A percentile compares a stretch with the other conserved stretches of the same genome.
Conservation (phyloP, 2,113 vertebrate genomes). For the Limnothrissa miodon region DNA sequence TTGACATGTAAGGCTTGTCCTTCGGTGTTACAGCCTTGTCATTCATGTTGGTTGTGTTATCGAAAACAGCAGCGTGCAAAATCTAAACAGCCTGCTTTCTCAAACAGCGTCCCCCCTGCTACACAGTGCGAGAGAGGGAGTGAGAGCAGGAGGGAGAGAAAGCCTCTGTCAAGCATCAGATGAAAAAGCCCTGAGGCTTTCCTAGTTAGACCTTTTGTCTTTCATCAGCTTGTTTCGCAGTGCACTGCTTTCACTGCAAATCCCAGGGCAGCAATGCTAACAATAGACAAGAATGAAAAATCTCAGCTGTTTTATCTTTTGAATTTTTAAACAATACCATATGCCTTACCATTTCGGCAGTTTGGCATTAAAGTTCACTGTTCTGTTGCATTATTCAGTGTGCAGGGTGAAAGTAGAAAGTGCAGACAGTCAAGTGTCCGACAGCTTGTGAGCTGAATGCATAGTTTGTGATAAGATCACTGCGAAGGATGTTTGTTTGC, state of each 20-base stretch:
- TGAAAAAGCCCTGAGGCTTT: constrained; percentile 3
- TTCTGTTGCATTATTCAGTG: constrained; percentile 10
- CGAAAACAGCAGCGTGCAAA: neutral
- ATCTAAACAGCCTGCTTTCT: neutral
- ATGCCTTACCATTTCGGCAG: neutral
- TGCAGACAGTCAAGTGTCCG: constrained; percentile 4
- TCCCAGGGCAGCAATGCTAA: constrained; percentile 34
- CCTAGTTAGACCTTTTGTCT: constrained; percentile 20
- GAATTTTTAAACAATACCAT: constrained; percentile 14
- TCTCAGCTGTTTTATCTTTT: constrained; percentile 17
- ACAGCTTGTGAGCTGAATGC: neutral
- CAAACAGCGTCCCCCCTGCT: neutral
- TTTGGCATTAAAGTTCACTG: neutral
- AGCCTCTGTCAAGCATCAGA: neutral
- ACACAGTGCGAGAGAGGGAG: neutral
- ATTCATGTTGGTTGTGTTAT: neutral
- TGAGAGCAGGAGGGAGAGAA: neutral
- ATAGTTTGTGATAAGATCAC: neutral
- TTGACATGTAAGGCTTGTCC: neutral
- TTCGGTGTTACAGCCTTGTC: neutral
- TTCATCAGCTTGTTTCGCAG: constrained; percentile 34
- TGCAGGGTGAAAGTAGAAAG: neutral
- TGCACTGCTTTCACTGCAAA: constrained; percentile 41
- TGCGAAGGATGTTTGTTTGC: neutral
- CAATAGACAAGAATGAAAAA: constrained; percentile 26